Evolutionary conservation across 2,888 invertebrate genomes (phyloP), one percentile per base, ranked within the genome.

Genomic region (Allacma fusca): DNA sequence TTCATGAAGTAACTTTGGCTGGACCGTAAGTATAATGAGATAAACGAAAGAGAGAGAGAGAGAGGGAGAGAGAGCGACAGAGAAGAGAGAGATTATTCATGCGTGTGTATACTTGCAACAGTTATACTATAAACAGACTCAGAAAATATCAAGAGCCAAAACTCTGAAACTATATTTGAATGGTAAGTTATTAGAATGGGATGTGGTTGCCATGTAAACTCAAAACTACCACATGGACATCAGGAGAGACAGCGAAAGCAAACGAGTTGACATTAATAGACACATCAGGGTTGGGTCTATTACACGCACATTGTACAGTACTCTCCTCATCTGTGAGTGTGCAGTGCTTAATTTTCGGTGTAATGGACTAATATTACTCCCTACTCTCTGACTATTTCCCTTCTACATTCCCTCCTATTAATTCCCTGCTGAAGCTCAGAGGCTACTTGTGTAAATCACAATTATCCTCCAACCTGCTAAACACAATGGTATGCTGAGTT

Each of bases 1-100:
- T 80, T 80, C 80, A 80, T 80, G 80, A 75, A 64, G 70, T 57
- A 50, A 73, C 19, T 75, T 26, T 59, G 75, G 67, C 68, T 73
- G 68, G 68, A 68, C 68, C 68, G 23, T 65, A 50, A 62, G 62
- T 23, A 62, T 24, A 12, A 23, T 62, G 62, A 62, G 62, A 62
- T 62, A 62, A 62, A 62, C 50, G 50, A 7, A 50, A 16, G 5
- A 50, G 40, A 40, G 40, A 40, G 40, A 40, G 13, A 40, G n/a
- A n/a, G n/a, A n/a, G n/a, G n/a, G n/a, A n/a, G n/a, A n/a, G n/a
- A n/a, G n/a, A n/a, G n/a, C 40, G 5, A 40, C 40, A 40, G 40
- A 13, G 7, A 13, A 40, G 40, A 50, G 50, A 19, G 50, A 50
- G 50, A 50, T 50, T 50, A 50, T 50, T 50, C 50, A 50, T 50